Evolutionary conservation across 2,888 invertebrate species (phyloP), one percentile per base, ranked within the genome.

Genomic region (Melanargia galathea): DNA sequence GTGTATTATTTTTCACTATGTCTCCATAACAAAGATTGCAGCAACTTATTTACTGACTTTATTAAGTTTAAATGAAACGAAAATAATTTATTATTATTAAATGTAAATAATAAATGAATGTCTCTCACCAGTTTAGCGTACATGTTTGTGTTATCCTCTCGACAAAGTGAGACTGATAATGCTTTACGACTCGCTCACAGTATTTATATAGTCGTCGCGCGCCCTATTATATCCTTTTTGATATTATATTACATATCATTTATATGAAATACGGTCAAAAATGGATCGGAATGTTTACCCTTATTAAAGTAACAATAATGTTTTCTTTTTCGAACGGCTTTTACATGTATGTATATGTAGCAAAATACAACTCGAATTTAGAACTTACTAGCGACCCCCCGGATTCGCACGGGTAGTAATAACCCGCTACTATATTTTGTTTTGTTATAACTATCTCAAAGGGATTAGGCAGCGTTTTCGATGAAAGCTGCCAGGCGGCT

Each of bases 111-210:
- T n/a, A n/a, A 55, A 49, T 48, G 45, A 61, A 24, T 55, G 56
- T 65, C 43, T 80, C 87, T 88, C 68, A 90, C 90, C 86, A 90
- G 74, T 85, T 90, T 90, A 72, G 85, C 86, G 86, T 79, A 83
- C 90, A 90, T 90, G 73, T 72, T 84, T 76, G 62, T 67, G 62
- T 67, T 84, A 86, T 89, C 88, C 90, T 90, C 90, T 89, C 89
- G 69, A 85, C 86, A 68, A 66, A 76, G 86, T 84, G 89, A 89
- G 90, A 90, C 90, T 90, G 90, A 90, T 87, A 71, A 63, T 8
- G 38, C 24, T n/a, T 13, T 7, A 18, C 30, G 24, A 33, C 24
- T 6, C 30, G 43, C 45, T 33, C 64, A 56, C 22, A 20, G 10
- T 62, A 64, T 74, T 72, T 75, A 75, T 75, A 74, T 67, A 58